Percentiles rank a stretch among this genome's conserved stretches.
These are phyloP conservation scores for Aythya fuligula DNA, from an alignment of 2,797 vertebrate species.

Conservation along the genomic window DNA sequence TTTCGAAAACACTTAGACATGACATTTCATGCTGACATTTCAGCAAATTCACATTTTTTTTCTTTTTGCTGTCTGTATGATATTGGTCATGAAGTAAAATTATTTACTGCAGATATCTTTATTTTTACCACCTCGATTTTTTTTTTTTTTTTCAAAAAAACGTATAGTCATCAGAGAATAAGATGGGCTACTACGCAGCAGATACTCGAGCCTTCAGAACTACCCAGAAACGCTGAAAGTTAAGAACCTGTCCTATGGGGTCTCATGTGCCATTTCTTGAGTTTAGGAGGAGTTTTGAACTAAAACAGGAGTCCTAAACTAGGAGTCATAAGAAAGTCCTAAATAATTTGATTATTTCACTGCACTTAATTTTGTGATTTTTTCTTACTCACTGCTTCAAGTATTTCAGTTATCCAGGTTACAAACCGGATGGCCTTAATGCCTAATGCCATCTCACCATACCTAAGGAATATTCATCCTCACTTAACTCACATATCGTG, in stretches of 20 bases:
- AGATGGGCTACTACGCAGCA: neutral
- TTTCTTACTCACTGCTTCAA: neutral
- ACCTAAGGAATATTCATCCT: neutral
- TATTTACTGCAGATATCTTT: neutral
- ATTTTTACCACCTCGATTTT: neutral
- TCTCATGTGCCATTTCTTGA: neutral
- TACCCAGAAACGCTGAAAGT: neutral
- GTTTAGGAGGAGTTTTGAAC: neutral
- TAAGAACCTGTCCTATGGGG: neutral
- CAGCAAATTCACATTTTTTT: neutral
- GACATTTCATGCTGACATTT: neutral
- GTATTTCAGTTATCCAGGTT: neutral
- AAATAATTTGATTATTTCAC: neutral
- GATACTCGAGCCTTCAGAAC: neutral
- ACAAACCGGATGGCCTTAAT: neutral
- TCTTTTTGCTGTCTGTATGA: neutral
- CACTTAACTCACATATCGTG: neutral
- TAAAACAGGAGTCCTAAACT: neutral
- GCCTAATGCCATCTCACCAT: neutral
- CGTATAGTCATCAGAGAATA: neutral
- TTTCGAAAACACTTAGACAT: neutral
- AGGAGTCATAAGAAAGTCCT: neutral
- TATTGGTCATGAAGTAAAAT: neutral
- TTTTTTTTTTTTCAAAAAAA: neutral
- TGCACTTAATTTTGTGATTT: neutral